Evolutionary conservation across 2,888 invertebrate species (phyloP), one percentile per base, ranked within the genome.

Genomic region (Vandiemenella viatica): DNA sequence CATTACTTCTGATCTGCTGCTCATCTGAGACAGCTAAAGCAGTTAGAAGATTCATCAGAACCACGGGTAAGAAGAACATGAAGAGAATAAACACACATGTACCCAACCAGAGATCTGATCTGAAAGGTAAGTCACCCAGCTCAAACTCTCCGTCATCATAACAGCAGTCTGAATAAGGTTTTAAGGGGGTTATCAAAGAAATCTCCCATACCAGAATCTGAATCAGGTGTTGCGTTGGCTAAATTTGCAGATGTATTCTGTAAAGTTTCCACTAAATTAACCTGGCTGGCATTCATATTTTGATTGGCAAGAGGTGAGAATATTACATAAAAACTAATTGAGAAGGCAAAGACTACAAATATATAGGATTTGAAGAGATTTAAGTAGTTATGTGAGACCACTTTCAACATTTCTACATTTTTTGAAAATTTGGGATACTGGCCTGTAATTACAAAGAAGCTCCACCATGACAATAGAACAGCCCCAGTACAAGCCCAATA

Each of bases 61-160:
- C 46, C 5, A 46, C 15, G 16, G 46, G 18, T 19, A 46, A n/a
- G 10, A 46, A 13, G 20, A 46, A 37, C 4, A 46, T 40, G 22
- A 46, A 46, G 5, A 46, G 16, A 4, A 32, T 17, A 19, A 38
- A 46, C 7, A 46, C 16, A 7, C 15, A 15, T 8, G n/a, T 15
- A n/a, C 19, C 13, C n/a, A 38, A 3, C 16, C 4, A 7, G 16
- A 17, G 13, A 19, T 7, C 7, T 3, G 5, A 15, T 6, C 1
- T 1, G 18, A 18, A 15, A 4, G 32, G 15, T 16, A 38, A 13
- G 8, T 16, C 8, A 1, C n/a, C 20, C 18, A 22, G 3, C 13
- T 46, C 46, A 18, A 46, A 37, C 16, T 46, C 46, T 5, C 46
- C 46, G n/a, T n/a, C n/a, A n/a, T n/a, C n/a, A n/a, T n/a, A n/a